Percentiles rank a stretch among this genome's conserved stretches.
These are phyloP conservation scores for Stigmatopora nigra DNA, from an alignment of 2,113 vertebrate genomes.

Conservation along the genomic window DNA sequence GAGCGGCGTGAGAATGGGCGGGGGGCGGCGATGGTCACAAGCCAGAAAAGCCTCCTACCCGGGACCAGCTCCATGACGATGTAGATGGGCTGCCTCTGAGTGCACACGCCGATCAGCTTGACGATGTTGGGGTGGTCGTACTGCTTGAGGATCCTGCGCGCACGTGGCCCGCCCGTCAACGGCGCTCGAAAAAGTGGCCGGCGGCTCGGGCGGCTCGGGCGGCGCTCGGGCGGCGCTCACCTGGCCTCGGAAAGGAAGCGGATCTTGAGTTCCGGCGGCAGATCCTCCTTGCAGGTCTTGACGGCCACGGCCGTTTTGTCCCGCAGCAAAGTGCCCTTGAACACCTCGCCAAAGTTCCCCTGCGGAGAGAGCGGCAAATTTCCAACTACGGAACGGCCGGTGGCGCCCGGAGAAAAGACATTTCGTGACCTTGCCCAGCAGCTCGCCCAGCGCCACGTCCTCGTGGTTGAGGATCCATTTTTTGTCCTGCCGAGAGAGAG, in stretches of 20 bases:
- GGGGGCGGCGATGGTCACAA: too few species aligned
- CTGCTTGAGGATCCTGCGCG: conserved; percentile 90
- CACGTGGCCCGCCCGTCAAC: neutral
- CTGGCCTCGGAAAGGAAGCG: conserved; percentile 96
- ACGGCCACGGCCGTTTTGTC: conserved; percentile 90
- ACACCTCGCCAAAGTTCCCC: conserved; percentile 95
- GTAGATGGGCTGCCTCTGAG: conserved; percentile 94
- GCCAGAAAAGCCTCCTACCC: conserved; percentile 65
- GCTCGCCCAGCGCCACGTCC: conserved; percentile 85
- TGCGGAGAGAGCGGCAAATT: conserved; percentile 9
- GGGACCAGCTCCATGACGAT: conserved; percentile 97
- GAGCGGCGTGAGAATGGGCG: neutral
- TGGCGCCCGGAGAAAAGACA: neutral
- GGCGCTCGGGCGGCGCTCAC: conserved; percentile 34
- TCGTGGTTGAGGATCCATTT: conserved; percentile 97
- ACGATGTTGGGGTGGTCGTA: conserved; percentile 98
- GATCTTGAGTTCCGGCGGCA: conserved; percentile 93
- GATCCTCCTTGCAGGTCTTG: conserved; percentile 97
- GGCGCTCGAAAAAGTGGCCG: too few species aligned
- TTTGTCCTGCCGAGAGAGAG: conserved; percentile 76
- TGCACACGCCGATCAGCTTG: conserved; percentile 95
- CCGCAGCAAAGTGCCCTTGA: conserved; percentile 82
- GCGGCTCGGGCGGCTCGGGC: neutral
- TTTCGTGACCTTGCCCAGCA: conserved; percentile 86
- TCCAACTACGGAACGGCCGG: neutral